These are phyloP conservation scores for Cryptops parisi DNA, from an alignment of 2,888 invertebrate genomes.

Conservation along the genomic window DNA sequence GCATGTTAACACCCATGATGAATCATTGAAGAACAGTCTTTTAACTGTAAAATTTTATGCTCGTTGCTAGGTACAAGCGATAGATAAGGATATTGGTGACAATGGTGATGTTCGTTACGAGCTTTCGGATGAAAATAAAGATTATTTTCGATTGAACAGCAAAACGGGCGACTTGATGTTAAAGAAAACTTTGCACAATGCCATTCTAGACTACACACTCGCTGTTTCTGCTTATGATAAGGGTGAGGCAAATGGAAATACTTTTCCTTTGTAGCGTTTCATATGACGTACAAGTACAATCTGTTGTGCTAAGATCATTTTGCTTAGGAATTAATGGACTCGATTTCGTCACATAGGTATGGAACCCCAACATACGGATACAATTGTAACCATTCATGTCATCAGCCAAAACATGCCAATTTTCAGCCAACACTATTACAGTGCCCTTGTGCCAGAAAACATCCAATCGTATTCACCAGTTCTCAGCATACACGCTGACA, in stretches of 20 bases:
- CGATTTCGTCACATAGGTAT: conserved; percentile 41
- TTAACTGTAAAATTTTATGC: too few species aligned
- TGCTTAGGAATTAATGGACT: too few species aligned
- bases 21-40: too few species aligned
- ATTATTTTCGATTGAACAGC: conserved; percentile 72
- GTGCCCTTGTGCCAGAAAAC: conserved; percentile 65
- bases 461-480: conserved; percentile 58
- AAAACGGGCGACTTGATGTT: conserved; percentile 72
- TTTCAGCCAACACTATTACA: conserved; percentile 76
- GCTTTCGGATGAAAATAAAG: conserved; percentile 70
- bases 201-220: conserved; percentile 59
- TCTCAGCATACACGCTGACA: conserved; percentile 68
- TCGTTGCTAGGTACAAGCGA: conserved; percentile 52
- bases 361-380: conserved; percentile 56
- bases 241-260: conserved; percentile 38
- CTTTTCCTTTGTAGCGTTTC: too few species aligned
- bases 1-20: too few species aligned
- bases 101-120: conserved; percentile 86
- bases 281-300: too few species aligned
- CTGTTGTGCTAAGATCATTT: too few species aligned
- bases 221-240: conserved; percentile 78
- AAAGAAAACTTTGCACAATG: conserved; percentile 63
- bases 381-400: conserved; percentile 59
- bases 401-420: conserved; percentile 83
- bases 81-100: conserved; percentile 76